Conservation (phyloP, 2,888 invertebrate genomes). For the Cyclophora albipunctata region DNA sequence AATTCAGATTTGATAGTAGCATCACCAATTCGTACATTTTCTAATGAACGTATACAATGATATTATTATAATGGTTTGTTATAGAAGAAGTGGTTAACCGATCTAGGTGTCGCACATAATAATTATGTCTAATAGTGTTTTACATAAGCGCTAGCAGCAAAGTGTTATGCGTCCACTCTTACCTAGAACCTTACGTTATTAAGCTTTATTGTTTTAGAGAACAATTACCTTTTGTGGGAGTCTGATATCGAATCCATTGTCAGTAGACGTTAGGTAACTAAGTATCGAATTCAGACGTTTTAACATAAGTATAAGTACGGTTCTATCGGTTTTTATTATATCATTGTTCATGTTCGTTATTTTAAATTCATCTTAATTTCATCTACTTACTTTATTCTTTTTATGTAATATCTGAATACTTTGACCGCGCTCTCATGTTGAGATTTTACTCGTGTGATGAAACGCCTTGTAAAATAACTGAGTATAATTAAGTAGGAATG, state of each 20-base stretch:
- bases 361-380: slow-evolving; percentile 1
- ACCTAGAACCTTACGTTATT: slow-evolving; percentile 67
- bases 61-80: no score
- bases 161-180: slow-evolving; percentile 45
- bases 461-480: no score
- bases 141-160: slow-evolving; percentile 22
- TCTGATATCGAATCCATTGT: slow-evolving; percentile 59
- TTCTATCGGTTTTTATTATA: slow-evolving; percentile 35
- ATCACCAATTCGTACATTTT: no score
- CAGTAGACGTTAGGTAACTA: slow-evolving; percentile 60
- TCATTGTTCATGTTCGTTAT: slow-evolving; percentile 44
- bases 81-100: background rate
- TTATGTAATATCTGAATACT: no score
- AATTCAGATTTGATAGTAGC: no score
- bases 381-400: background rate
- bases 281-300: slow-evolving; percentile 56
- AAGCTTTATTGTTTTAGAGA: slow-evolving; percentile 70
- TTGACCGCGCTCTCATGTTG: no score
- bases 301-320: slow-evolving; percentile 32
- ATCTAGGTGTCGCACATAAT: background rate
- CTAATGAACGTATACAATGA: no score
- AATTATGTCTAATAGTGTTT: slow-evolving; percentile 3
- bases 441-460: no score
- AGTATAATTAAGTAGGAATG: no score
- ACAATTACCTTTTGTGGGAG: slow-evolving; percentile 73